phyloP scores from a whole-genome alignment of 2,113 vertebrate species.

The Vulpes vulpes region DNA sequence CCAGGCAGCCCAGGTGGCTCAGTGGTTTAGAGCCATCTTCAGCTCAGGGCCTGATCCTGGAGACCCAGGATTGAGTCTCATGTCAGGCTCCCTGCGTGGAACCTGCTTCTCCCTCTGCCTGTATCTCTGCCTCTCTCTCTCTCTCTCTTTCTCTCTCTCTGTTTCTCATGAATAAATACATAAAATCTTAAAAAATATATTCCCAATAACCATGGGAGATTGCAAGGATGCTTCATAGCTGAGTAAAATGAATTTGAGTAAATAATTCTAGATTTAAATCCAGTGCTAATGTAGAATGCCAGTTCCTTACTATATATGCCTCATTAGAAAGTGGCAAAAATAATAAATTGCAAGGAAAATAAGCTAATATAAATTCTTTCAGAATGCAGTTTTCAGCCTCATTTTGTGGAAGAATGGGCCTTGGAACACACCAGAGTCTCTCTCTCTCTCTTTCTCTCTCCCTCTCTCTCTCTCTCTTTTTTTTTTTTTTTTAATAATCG shows the following conservation, averaged over 20 bases:
- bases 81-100: no score
- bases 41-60: no score
- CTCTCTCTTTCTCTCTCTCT: no score
- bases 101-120: no score
- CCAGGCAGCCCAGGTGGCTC: background rate
- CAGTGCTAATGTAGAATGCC: background rate
- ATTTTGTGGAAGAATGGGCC: background rate
- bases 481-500: background rate
- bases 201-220: background rate
- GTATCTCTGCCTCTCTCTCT: no score
- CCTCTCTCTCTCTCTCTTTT: no score
- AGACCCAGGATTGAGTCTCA: no score
- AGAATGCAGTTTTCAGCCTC: background rate
- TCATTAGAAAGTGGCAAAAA: background rate
- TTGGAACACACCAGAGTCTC: fast-evolving
- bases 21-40: no score
- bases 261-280: background rate
- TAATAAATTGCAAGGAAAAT: background rate
- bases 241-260: background rate
- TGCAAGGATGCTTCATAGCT: background rate
- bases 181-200: no score
- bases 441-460: no score
- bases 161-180: no score
- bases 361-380: background rate
- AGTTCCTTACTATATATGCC: background rate